Evolutionary conservation across 2,888 invertebrate species (phyloP).

Genomic region (Cosmopolites sordidus): DNA sequence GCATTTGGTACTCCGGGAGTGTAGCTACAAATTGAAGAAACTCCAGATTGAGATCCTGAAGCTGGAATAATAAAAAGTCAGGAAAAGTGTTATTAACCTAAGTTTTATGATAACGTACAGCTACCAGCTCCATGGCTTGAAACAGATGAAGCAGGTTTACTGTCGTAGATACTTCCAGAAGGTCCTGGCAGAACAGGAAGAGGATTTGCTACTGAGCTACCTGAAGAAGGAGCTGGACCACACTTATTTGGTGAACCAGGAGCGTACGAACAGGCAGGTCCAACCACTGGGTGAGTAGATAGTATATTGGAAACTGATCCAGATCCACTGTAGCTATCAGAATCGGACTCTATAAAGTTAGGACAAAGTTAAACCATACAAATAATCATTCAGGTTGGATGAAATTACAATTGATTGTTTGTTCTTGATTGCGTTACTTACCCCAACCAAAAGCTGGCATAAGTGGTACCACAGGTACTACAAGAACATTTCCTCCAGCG

Average conservation of each 20-base stretch:
- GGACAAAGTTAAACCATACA: no score
- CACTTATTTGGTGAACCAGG: constrained; percentile 14
- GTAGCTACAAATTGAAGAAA: constrained; percentile 7
- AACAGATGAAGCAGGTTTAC: constrained; percentile 27
- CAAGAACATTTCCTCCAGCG: no score
- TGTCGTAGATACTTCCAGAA: constrained; percentile 31
- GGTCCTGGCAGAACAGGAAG: constrained; percentile 28
- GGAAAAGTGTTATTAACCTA: no score
- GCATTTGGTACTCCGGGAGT: constrained; percentile 17
- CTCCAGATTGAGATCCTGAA: no score
- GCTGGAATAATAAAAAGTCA: no score
- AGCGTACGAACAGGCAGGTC: constrained; percentile 5
- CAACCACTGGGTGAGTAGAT: constrained; percentile 11
- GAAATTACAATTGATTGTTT: no score
- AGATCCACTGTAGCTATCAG: constrained; percentile 4
- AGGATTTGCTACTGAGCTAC: not conserved
- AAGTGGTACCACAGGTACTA: no score
- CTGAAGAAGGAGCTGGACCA: not conserved
- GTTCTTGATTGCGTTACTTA: no score
- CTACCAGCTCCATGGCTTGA: not conserved
- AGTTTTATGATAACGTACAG: no score
- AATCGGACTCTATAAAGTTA: not conserved
- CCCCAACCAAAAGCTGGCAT: no score
- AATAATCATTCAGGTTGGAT: no score
- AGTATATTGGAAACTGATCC: constrained; percentile 17